phyloP scores from a whole-genome alignment of 2,113 vertebrate species.

The Phylloscopus trochiloides region DNA sequence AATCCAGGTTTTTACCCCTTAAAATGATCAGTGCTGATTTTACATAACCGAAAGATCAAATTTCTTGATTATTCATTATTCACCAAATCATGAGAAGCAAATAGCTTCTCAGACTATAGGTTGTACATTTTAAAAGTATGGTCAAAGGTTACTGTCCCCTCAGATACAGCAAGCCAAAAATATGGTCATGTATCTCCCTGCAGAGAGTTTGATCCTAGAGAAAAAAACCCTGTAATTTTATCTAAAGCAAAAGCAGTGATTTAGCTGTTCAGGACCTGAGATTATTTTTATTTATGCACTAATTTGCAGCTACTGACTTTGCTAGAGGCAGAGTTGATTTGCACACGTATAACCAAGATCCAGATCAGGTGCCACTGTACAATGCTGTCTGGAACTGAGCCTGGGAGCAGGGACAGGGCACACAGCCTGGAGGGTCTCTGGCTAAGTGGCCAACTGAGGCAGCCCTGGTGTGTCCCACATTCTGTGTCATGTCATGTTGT shows the following conservation, averaged over 20 bases:
- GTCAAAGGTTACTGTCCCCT: neutral
- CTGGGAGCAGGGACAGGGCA: neutral
- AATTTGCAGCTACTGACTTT: neutral
- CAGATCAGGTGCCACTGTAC: neutral
- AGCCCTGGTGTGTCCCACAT: neutral
- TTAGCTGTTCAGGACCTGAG: neutral
- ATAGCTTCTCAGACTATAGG: neutral
- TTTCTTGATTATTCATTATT: neutral
- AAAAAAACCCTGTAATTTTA: neutral
- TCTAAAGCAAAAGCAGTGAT: neutral
- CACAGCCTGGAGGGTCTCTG: neutral
- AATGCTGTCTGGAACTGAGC: neutral
- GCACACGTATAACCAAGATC: fast-evolving
- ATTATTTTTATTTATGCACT: neutral
- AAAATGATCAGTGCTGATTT: neutral
- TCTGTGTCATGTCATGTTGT: too few relatives aligned
- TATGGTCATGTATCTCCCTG: neutral
- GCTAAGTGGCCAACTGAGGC: fast-evolving
- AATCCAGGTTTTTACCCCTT: neutral
- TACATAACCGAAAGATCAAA: neutral
- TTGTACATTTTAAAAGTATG: neutral
- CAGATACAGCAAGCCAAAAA: neutral
- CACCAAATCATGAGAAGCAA: neutral
- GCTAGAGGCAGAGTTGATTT: neutral
- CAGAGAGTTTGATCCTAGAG: neutral